Evolutionary conservation across 1,140 invertebrate species (phyloP).

Genomic region (Aphaenogaster floridana): DNA sequence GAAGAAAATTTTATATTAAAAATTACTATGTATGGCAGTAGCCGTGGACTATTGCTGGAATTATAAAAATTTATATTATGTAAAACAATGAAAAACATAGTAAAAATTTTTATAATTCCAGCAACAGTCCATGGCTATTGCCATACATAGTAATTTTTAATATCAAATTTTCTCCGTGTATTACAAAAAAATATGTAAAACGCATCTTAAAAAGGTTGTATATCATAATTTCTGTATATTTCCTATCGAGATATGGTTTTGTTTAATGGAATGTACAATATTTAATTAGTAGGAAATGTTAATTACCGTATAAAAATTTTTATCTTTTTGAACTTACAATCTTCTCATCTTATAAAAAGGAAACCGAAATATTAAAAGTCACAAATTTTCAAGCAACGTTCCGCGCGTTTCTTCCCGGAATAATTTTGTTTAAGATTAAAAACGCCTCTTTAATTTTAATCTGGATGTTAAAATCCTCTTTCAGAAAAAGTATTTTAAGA

Average conservation of each 20-base stretch:
- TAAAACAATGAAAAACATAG: too few relatives aligned
- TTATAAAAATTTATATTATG: too few relatives aligned
- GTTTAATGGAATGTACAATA: neutral
- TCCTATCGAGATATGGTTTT: neutral
- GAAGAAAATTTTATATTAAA: too few relatives aligned
- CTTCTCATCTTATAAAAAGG: neutral
- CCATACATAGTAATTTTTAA: too few relatives aligned
- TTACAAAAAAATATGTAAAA: neutral
- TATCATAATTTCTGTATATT: conserved; percentile 5
- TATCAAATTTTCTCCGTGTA: too few relatives aligned
- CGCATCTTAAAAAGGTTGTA: neutral
- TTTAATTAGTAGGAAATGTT: neutral
- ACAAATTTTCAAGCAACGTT: neutral
- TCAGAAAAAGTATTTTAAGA: conserved; percentile 14
- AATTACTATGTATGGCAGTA: too few relatives aligned
- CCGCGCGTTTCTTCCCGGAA: neutral
- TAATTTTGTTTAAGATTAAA: conserved; percentile 20
- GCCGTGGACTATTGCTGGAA: too few relatives aligned
- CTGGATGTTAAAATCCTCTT: neutral
- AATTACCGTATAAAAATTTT: conserved; percentile 6
- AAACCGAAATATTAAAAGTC: neutral
- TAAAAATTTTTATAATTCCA: too few relatives aligned
- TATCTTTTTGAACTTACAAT: conserved; percentile 15
- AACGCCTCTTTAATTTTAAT: conserved; percentile 24
- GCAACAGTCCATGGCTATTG: too few relatives aligned